A percentile compares a stretch with the other conserved stretches of the same genome.
Conservation (phyloP, 1,140 invertebrate species). For the Ridgeia piscesae region DNA sequence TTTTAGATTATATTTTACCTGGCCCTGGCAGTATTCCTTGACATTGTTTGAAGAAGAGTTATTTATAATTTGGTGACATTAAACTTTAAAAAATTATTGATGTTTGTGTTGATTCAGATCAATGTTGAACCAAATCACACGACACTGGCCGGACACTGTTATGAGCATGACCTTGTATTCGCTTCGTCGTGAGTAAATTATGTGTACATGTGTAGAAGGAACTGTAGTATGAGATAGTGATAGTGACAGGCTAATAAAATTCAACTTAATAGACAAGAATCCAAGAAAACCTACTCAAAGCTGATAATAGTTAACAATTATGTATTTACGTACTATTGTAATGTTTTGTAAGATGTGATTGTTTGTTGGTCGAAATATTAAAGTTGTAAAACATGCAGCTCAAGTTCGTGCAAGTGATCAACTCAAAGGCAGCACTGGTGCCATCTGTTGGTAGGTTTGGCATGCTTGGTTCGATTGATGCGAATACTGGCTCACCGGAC, state of each 20-base stretch:
- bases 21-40: too few relatives aligned
- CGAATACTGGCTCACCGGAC: conserved; percentile 61
- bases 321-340: too few relatives aligned
- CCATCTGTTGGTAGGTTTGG: conserved; percentile 50
- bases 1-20: not conserved
- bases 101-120: conserved; percentile 38
- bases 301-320: too few relatives aligned
- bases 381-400: too few relatives aligned
- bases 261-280: too few relatives aligned
- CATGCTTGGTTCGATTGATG: conserved; percentile 61
- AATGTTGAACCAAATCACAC: conserved; percentile 67
- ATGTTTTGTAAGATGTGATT: too few relatives aligned
- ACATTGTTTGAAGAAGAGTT: not conserved
- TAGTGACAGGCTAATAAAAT: too few relatives aligned
- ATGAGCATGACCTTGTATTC: conserved; percentile 60
- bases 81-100: not conserved
- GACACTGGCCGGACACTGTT: conserved; percentile 59
- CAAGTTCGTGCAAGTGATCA: not conserved
- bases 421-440: not conserved
- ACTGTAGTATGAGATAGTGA: too few relatives aligned
- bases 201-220: not conserved
- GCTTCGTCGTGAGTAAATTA: conserved; percentile 55
- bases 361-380: too few relatives aligned
- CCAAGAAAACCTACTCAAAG: too few relatives aligned
- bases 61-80: not conserved